A percentile compares a stretch with the other conserved stretches of the same genome.
Evolutionary conservation across 2,888 invertebrate species (phyloP).

Genomic region (Ecliptopera silaceata): DNA sequence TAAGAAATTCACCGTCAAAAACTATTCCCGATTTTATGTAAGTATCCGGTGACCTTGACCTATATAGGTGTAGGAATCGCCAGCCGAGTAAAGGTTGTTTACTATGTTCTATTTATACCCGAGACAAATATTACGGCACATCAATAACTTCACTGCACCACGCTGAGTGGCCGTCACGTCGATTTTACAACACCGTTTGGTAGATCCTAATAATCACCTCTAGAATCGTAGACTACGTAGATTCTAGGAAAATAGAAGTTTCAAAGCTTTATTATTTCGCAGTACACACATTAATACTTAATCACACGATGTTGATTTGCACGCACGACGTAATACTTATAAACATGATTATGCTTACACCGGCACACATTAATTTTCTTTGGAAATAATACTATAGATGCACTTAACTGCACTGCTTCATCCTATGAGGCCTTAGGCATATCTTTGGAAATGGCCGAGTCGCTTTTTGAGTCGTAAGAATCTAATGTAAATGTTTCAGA

Average conservation of each 20-base stretch:
- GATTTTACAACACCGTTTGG: conserved; percentile 14
- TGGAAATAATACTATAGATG: conserved; percentile 52
- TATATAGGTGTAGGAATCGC: conserved; percentile 57
- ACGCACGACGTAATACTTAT: conserved; percentile 29
- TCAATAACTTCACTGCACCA: conserved; percentile 20
- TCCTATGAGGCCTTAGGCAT: conserved; percentile 52
- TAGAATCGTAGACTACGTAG: conserved; percentile 21
- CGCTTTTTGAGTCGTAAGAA: conserved; percentile 18
- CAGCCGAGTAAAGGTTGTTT: conserved; percentile 44
- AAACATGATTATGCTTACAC: conserved; percentile 41
- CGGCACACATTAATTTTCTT: conserved; percentile 60
- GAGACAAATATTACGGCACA: conserved; percentile 32
- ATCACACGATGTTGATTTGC: conserved; percentile 33
- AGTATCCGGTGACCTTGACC: conserved; percentile 74
- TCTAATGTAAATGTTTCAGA: conserved; percentile 83
- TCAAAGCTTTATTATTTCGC: conserved; percentile 32
- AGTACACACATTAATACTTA: conserved; percentile 27
- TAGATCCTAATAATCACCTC: conserved; percentile 21
- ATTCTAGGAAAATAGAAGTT: conserved; percentile 26
- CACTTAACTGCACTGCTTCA: conserved; percentile 77
- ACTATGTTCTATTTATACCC: conserved; percentile 45
- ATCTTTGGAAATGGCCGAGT: conserved; percentile 11
- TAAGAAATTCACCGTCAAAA: conserved; percentile 6
- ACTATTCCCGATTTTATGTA: conserved; percentile 37
- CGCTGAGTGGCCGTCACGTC: conserved; percentile 4